Evolutionary conservation across 30 jellyfish, hydroid and myxozoan species (phyloP).

Genomic region (Aurelia aurita): DNA sequence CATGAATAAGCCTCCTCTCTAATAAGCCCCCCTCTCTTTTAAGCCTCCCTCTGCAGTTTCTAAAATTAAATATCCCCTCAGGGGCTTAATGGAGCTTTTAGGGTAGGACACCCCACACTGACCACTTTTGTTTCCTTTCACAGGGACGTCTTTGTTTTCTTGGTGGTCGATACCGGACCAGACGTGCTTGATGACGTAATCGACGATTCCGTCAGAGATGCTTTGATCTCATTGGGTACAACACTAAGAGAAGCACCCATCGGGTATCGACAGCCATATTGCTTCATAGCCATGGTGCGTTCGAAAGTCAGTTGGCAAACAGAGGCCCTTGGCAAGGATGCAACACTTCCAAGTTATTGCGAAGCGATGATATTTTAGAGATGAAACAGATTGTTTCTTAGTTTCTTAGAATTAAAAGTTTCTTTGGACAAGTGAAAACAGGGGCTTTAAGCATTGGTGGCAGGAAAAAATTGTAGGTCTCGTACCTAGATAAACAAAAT

Average conservation of each 20-base stretch:
- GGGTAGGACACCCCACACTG: background rate
- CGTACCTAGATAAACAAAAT: no score
- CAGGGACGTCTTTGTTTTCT: constrained; percentile 1
- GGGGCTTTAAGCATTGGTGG: no score
- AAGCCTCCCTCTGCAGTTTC: no score
- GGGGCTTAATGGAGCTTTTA: background rate
- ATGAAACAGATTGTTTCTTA: no score
- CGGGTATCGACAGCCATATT: constrained; percentile 27
- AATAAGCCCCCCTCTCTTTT: no score
- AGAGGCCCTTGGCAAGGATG: constrained; percentile 19
- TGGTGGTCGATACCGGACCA: constrained; percentile 20
- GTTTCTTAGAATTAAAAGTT: background rate
- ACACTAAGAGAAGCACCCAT: background rate
- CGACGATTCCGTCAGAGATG: background rate
- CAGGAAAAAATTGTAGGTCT: no score
- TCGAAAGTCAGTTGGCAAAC: constrained; percentile 23
- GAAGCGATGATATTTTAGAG: constrained; percentile 2
- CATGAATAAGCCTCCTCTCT: no score
- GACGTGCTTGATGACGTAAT: background rate
- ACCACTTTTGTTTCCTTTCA: background rate
- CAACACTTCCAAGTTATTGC: constrained; percentile 7
- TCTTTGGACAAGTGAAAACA: no score
- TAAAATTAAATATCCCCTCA: no score
- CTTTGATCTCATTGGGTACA: constrained; percentile 2
- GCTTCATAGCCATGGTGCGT: constrained; percentile 4